phyloP scores from a whole-genome alignment of 1,140 invertebrate genomes.

The Elymnias hypermnestra region DNA sequence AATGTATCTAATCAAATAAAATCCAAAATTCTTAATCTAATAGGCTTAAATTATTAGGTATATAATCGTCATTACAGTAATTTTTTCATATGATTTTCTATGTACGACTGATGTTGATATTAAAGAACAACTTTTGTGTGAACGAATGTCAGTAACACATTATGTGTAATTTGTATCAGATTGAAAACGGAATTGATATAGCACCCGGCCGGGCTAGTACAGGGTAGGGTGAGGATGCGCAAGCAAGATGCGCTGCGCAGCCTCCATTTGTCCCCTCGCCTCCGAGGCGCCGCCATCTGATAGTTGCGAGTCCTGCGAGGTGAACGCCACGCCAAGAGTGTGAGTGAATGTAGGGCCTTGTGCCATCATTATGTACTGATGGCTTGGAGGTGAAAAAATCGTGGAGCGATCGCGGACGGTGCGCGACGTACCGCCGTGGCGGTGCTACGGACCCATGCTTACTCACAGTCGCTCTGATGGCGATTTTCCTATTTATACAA shows the following conservation, averaged over 20 bases:
- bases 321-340: conserved; percentile 37
- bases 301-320: conserved; percentile 41
- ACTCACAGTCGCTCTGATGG: conserved; percentile 88
- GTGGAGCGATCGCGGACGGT: conserved; percentile 68
- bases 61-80: too few relatives aligned
- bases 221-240: conserved; percentile 57
- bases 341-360: conserved; percentile 40
- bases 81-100: too few relatives aligned
- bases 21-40: too few relatives aligned
- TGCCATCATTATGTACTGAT: conserved; percentile 52
- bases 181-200: conserved; percentile 12
- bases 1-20: too few relatives aligned
- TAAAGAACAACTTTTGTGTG: too few relatives aligned
- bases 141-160: too few relatives aligned
- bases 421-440: conserved; percentile 67
- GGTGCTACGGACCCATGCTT: conserved; percentile 81
- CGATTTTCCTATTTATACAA: conserved; percentile 85
- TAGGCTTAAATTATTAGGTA: too few relatives aligned
- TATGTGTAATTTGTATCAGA: neutral
- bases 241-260: conserved; percentile 63
- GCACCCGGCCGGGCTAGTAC: conserved; percentile 17
- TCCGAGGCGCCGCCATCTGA: conserved; percentile 54
- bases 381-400: conserved; percentile 56
- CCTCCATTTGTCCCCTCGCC: conserved; percentile 43
- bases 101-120: too few relatives aligned